Evolutionary conservation across 1,140 invertebrate species (phyloP), one percentile per base, ranked within the genome.

Genomic region (Trichogramma pretiosum): DNA sequence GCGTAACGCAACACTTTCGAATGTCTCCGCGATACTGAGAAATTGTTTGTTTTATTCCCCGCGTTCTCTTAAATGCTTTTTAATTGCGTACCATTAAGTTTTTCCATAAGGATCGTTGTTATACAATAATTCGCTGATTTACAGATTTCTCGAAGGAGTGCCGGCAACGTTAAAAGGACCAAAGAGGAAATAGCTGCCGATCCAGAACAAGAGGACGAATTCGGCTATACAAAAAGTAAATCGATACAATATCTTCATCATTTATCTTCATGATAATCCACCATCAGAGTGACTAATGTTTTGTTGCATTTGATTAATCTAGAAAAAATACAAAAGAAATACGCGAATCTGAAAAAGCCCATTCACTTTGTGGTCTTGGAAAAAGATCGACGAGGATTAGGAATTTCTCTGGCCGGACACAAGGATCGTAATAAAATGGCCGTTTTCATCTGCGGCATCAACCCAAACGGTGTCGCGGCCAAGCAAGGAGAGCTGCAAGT

Each of bases 381-480:
- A 55, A 72, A 69, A 28, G 68, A 66, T 13, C 67, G 82, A 18
- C 63, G 75, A 9, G 79, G 87, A 0, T 75, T 98, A 23, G 96
- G 96, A 2, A 78, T 99, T 26, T 90, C 89, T 39, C 73, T 99
- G 39, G 90, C 94, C 7, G 95, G 94, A 0, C 93, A 98, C 72
- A 84, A 86, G 60, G 93, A 98, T 65, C 77, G 93, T 14, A 89
- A 84, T 58, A 87, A 89, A 58, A 98, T 98, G 92, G 89, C 89
- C 17, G 92, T 95, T 33, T 97, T 96, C 71, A 82, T 99, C 24
- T 94, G 92, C 57, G 95, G 93, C 7, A 77, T 99, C 14, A 85
- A 97, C 71, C 89, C 93, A 0, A 84, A 83, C 1, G 93, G 93
- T 17, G 74, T 82, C 1, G 85, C 91, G 26, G 80, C 70, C 45